These are phyloP conservation scores for Cnemophilus loriae DNA, from an alignment of 2,113 vertebrate genomes.

Conservation along the genomic window DNA sequence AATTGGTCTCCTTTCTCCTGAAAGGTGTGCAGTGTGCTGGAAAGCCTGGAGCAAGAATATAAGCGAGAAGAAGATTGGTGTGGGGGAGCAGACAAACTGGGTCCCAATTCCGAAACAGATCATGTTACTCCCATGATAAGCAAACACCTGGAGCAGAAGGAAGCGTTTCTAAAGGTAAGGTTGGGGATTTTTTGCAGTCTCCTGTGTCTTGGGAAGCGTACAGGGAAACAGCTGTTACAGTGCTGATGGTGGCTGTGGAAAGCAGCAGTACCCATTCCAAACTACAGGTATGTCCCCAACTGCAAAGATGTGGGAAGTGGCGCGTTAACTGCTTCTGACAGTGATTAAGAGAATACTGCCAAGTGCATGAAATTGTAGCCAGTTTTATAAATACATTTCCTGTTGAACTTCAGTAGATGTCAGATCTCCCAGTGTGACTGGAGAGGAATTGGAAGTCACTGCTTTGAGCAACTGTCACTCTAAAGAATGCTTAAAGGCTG, in stretches of 20 bases:
- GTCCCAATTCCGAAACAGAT: constrained; percentile 95
- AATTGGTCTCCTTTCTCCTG: neutral
- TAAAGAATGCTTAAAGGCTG: neutral
- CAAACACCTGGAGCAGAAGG: constrained; percentile 97
- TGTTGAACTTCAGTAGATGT: constrained; percentile 11
- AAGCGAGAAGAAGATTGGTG: constrained; percentile 99
- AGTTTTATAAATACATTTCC: constrained; percentile 15
- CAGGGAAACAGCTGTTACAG: neutral
- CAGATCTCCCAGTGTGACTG: neutral
- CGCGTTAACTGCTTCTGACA: neutral
- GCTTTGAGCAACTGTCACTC: neutral
- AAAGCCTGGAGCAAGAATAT: constrained; percentile 97
- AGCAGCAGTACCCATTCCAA: neutral
- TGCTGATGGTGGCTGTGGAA: neutral
- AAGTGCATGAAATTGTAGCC: neutral
- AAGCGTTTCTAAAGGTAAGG: constrained; percentile 92
- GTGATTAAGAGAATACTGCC: neutral
- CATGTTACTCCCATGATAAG: constrained; percentile 98
- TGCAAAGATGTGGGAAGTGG: neutral
- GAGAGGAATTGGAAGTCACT: neutral
- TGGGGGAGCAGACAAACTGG: constrained; percentile 94
- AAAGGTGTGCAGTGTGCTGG: constrained; percentile 95
- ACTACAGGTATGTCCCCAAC: neutral
- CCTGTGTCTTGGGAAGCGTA: neutral
- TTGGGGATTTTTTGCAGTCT: neutral